Evolutionary conservation across 2,113 vertebrate species (phyloP).

Genomic region (Ctenomys sociabilis): DNA sequence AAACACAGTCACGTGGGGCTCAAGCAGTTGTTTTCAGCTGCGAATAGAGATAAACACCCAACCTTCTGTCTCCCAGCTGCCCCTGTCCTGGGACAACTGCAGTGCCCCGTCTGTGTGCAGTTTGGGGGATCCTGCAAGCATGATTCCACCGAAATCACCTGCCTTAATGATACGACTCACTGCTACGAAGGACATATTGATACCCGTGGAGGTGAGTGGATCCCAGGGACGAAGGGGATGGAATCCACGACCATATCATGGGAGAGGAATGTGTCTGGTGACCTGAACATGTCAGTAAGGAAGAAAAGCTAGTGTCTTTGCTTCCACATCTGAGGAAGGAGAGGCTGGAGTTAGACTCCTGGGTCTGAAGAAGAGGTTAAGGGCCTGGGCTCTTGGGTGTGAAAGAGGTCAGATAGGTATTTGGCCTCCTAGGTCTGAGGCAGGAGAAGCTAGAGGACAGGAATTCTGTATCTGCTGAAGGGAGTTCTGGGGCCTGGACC

Average conservation of each 20-base stretch:
- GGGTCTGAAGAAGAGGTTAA: not conserved
- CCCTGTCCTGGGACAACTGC: not conserved
- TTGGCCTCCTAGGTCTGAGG: not conserved
- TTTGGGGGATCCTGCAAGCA: accelerated
- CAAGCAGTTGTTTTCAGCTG: not conserved
- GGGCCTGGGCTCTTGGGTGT: not conserved
- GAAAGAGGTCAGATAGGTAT: not conserved
- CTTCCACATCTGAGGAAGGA: not conserved
- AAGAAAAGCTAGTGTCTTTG: not conserved
- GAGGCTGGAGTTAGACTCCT: not conserved
- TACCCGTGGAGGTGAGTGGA: not conserved
- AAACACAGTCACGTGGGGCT: not conserved
- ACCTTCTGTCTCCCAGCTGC: constrained; percentile 7
- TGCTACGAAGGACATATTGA: not conserved
- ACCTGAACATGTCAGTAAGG: not conserved
- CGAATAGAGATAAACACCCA: too few species aligned
- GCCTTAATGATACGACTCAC: not conserved
- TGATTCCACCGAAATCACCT: accelerated
- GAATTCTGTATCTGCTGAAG: not conserved
- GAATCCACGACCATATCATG: not conserved
- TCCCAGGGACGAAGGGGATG: too few species aligned
- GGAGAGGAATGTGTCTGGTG: not conserved
- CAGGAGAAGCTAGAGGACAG: not conserved
- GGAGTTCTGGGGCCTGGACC: not conserved
- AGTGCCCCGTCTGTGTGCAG: not conserved